Conservation (phyloP, 2,113 vertebrate species). For the Trochalopteron elliotii region DNA sequence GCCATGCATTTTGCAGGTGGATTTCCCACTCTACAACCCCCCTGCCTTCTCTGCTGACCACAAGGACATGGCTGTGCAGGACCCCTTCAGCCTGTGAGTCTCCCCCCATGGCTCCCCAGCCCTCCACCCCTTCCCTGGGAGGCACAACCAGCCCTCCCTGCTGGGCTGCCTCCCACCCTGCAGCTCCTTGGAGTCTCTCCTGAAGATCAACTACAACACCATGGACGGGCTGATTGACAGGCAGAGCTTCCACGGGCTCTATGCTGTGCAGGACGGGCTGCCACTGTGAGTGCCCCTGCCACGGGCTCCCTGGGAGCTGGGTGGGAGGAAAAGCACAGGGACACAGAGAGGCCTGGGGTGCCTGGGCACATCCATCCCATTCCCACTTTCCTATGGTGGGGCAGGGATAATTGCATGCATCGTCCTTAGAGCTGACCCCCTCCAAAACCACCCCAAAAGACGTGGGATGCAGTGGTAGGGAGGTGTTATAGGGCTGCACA, state of each 20-base stretch:
- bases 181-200: slow-evolving; percentile 66
- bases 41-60: slow-evolving; percentile 65
- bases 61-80: slow-evolving; percentile 47
- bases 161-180: background rate
- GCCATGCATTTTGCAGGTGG: slow-evolving; percentile 59
- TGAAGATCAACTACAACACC: slow-evolving; percentile 71
- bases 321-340: background rate
- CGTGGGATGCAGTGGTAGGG: background rate
- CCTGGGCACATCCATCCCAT: background rate
- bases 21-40: slow-evolving; percentile 82
- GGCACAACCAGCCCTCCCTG: background rate
- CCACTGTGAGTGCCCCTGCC: slow-evolving; percentile 61
- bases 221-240: slow-evolving; percentile 67
- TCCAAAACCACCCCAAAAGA: too few species aligned
- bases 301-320: fast-evolving
- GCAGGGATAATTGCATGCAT: fast-evolving
- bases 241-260: slow-evolving; percentile 72
- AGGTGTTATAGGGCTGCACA: fast-evolving
- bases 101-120: fast-evolving
- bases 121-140: background rate
- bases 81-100: slow-evolving; percentile 73
- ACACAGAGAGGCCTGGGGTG: fast-evolving
- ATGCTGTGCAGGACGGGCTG: slow-evolving; percentile 46
- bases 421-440: background rate
- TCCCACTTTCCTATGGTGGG: background rate